Conservation (phyloP, 1,140 invertebrate genomes). For the Cherax destructor region DNA sequence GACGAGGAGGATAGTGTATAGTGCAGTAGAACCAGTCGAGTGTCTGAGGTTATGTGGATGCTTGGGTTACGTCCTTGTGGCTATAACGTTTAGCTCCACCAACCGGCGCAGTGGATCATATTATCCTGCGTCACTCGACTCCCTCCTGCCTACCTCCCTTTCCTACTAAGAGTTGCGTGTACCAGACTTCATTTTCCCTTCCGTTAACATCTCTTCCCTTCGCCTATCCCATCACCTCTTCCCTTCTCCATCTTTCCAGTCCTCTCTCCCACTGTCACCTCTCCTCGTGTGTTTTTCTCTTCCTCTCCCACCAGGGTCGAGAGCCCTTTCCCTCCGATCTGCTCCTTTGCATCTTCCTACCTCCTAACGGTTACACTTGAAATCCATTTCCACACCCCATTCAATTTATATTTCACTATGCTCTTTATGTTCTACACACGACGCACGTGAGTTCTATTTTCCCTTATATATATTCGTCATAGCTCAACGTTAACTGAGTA, state of each 20-base stretch:
- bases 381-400: too few relatives aligned
- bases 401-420: too few relatives aligned
- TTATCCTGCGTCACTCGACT: conserved; percentile 32
- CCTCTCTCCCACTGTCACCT: neutral
- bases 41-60: neutral
- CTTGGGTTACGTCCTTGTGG: conserved; percentile 45
- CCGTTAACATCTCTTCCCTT: too few relatives aligned
- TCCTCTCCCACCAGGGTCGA: too few relatives aligned
- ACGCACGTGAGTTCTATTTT: too few relatives aligned
- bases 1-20: neutral
- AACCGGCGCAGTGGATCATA: conserved; percentile 14
- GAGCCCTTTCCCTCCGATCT: too few relatives aligned
- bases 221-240: neutral
- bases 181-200: neutral
- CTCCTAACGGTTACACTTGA: too few relatives aligned
- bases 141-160: neutral
- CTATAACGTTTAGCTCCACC: conserved; percentile 40
- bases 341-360: too few relatives aligned
- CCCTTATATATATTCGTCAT: too few relatives aligned
- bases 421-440: too few relatives aligned
- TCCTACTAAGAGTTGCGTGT: too few relatives aligned
- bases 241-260: neutral
- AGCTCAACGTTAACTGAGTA: too few relatives aligned
- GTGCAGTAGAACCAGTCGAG: neutral
- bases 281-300: neutral